Evolutionary conservation across 2,888 invertebrate species (phyloP).

Genomic region (Abrostola tripartita): DNA sequence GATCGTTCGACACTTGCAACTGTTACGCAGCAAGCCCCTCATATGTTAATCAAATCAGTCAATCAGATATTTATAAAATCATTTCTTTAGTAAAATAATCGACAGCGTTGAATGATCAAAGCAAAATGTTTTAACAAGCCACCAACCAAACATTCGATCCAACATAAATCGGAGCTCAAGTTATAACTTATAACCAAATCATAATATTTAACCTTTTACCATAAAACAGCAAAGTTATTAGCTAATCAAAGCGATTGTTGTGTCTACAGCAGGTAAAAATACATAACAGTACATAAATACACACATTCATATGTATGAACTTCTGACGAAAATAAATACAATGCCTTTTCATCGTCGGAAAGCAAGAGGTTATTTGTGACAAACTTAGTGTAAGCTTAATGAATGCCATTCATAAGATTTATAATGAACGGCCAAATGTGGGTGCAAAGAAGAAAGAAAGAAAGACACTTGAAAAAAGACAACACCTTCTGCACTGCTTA

Average conservation of each 20-base stretch:
- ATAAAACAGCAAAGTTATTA: slow-evolving; percentile 25
- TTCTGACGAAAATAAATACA: neutral
- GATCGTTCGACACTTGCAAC: too few species aligned
- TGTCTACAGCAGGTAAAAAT: slow-evolving; percentile 17
- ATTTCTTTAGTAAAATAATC: neutral
- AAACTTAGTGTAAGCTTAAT: too few species aligned
- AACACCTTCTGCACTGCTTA: neutral
- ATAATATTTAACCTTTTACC: slow-evolving; percentile 11
- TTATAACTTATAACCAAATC: neutral
- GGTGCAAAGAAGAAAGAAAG: too few species aligned
- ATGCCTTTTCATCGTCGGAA: too few species aligned
- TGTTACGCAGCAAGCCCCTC: too few species aligned
- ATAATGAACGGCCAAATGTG: too few species aligned
- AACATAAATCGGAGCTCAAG: slow-evolving; percentile 2
- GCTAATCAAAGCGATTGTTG: slow-evolving; percentile 16
- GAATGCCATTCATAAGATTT: too few species aligned
- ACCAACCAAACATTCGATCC: neutral
- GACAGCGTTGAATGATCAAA: neutral
- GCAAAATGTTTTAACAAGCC: neutral
- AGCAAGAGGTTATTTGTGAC: too few species aligned
- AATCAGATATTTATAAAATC: too few species aligned
- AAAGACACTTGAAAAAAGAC: neutral
- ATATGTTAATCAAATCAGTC: too few species aligned
- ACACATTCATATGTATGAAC: neutral
- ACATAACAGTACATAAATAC: slow-evolving; percentile 2